Evolutionary conservation across 2,797 vertebrate genomes (phyloP), one percentile per base, ranked within the genome.

Genomic region (Dermochelys coriacea): DNA sequence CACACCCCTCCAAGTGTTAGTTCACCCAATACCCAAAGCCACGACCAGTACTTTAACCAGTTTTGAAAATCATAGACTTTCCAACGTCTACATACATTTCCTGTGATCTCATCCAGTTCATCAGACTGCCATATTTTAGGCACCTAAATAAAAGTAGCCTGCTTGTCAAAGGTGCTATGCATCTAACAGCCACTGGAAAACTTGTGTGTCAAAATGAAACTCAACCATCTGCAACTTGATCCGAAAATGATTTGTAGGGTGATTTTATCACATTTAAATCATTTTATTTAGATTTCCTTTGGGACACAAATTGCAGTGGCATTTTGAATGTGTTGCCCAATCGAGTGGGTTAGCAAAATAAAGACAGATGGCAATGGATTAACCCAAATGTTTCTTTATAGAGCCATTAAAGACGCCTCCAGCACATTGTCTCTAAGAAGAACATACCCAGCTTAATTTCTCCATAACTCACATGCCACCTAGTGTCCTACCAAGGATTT

Each of bases 341-440:
- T 50, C 91, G 92, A 96, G 95, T 91, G 86, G 92, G 94, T 89
- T 95, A 80, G 55, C 83, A 95, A 95, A 96, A 94, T 78, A 93
- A 94, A 96, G 92, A 79, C 94, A 97, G 95, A 97, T 96, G 92
- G 96, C 37, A 79, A 82, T 55, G 80, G 93, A 91, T 92, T 93
- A 68, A 84, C 89, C 92, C 93, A 95, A 95, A 92, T 82, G 86
- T 86, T 93, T 78, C 86, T 10, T 41, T 78, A 81, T 91, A 6
- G 68, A 93, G 88, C 83, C 81, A 78, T 85, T 86, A 84, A 54
- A 96, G 90, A 47, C 52, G 77, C 89, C 80, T 96, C 71, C 93
- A 93, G 2, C 81, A 52, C 34, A 61, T 0, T 68, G 50, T 79
- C 87, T 85, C 85, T 55, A 31, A 84, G 64, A 87, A 88, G 57